Base-by-base conservation (phyloP, 2,888 invertebrate species). In the Cerceris ruficornis region DNA sequence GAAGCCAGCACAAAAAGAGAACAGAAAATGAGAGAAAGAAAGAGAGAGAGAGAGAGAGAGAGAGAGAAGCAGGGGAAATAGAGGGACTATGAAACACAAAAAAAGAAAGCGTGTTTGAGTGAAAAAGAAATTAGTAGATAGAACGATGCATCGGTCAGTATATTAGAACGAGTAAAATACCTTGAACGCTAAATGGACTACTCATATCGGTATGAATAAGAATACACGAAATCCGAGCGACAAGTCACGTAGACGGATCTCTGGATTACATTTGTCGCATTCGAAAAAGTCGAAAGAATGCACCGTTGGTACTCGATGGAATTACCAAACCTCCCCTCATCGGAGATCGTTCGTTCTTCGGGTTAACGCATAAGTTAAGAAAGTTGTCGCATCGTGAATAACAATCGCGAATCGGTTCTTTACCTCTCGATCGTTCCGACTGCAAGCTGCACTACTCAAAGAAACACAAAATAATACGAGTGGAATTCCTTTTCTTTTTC, bases 1-100 rank as follows among this genome's bases (percentile, higher is more conserved):
- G 73, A 85, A 88, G 80, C 71, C 73, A 77, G 72, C 71, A 77
- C 76, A 83, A 76, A 76, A 62, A 75, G 61, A 79, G 67, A 72
- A 68, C 60, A 81, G 64, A 71, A 61, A 66, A 68, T 43, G 43
- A 76, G 61, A 61, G 15, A 60, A 58, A 72, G 55, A 57, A 66
- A 54, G 61, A 65, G 55, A 58, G 11, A 64, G n/a, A n/a, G 43
- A 76, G 61, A 61, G 15, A 60, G 52, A 72, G 55, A 57, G 62
- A 54, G 61, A 65, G 55, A 58, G 11, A 64, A 69, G 64, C 64
- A 78, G 75, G 61, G 76, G 77, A 60, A 9, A 39, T 65, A 49
- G 41, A 39, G 54, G 60, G 57, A 65, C 57, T 52, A 68, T 69
- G 62, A 65, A 73, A 79, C 74, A 61, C 72, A 72, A 67, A 69